Evolutionary conservation across 2,113 vertebrate genomes (phyloP), one percentile per base, ranked within the genome.

Genomic region (Furnarius figulus): DNA sequence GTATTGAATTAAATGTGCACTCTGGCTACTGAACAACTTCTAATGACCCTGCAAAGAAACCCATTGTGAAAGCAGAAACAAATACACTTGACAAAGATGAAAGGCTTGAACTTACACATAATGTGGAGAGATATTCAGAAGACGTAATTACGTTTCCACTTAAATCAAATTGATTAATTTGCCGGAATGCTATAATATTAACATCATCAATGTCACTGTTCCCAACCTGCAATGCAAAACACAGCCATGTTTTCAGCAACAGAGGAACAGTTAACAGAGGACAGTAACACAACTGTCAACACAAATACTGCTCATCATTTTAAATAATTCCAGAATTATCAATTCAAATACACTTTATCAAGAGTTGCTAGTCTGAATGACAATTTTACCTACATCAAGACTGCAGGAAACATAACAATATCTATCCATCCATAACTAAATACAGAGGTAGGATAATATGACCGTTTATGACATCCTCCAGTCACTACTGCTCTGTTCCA

Each of bases 91-190:
- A 67, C 30, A 63, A 83, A 70, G 72, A 74, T 37, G 17, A 73
- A 63, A 87, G 74, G 50, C n/a, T 42, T 77, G 75, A 73, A 92
- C 97, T 97, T 98, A 99, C 99, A 97, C 98, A 99, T 33, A 99
- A 97, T 0, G 99, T 99, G 62, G 99, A 98, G 42, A 99, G 99
- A 87, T 99, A 98, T 79, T 99, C 99, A 0, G 99, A 98, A 53
- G 98, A 98, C 8, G 99, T 99, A 95, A 99, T 98, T 93, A 99
- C 98, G 37, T 99, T 99, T 87, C 99, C 99, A 76, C 99, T 99
- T 52, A 99, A 97, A 94, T 99, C 99, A 92, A 99, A 99, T 7
- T 99, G 99, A 97, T 99, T 99, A 91, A 99, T 99, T 97, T 99
- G 99, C 89, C 99, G 98, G 97, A 99, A 99, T 2, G 99, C 99